Percentiles rank a stretch among this genome's conserved stretches.
Evolutionary conservation across 2,797 vertebrate genomes (phyloP).

Genomic region (Gymnocypris eckloni): DNA sequence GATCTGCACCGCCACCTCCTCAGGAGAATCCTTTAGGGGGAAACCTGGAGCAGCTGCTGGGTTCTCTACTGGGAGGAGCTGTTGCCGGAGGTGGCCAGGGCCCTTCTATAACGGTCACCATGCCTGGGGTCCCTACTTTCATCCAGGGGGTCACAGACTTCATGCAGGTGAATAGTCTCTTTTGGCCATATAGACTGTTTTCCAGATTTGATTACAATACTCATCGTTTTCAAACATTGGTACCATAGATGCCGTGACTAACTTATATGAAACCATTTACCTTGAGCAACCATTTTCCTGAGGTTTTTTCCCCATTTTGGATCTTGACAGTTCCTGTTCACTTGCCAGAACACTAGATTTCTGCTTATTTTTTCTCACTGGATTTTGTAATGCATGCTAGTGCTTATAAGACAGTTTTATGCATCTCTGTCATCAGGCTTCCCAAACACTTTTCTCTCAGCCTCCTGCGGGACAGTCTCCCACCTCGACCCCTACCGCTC

Average conservation of each 20-base stretch:
- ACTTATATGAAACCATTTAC: not conserved
- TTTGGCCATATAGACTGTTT: not conserved
- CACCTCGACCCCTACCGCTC: conserved; percentile 49
- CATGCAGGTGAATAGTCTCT: conserved; percentile 79
- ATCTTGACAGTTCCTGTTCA: not conserved
- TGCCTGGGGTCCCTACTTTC: conserved; percentile 88
- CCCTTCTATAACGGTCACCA: conserved; percentile 86
- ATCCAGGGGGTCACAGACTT: conserved; percentile 91
- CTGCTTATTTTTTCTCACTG: not conserved
- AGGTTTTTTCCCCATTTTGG: not conserved
- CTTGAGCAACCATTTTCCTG: not conserved
- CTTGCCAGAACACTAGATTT: not conserved
- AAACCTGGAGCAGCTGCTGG: conserved; percentile 85
- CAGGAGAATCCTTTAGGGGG: conserved; percentile 70
- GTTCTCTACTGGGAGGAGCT: conserved; percentile 81
- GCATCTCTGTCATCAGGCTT: conserved; percentile 65
- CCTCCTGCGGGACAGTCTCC: conserved; percentile 54
- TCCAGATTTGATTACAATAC: not conserved
- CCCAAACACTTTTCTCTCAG: conserved; percentile 72
- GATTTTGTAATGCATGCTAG: conserved; percentile 18
- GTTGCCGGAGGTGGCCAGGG: conserved; percentile 69
- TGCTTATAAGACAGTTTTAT: not conserved
- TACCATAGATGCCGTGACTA: not conserved
- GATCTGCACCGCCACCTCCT: conserved; percentile 64
- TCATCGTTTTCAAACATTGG: not conserved